Base-by-base conservation (phyloP, 2,888 invertebrate genomes). In the Pasiphila rectangulata region DNA sequence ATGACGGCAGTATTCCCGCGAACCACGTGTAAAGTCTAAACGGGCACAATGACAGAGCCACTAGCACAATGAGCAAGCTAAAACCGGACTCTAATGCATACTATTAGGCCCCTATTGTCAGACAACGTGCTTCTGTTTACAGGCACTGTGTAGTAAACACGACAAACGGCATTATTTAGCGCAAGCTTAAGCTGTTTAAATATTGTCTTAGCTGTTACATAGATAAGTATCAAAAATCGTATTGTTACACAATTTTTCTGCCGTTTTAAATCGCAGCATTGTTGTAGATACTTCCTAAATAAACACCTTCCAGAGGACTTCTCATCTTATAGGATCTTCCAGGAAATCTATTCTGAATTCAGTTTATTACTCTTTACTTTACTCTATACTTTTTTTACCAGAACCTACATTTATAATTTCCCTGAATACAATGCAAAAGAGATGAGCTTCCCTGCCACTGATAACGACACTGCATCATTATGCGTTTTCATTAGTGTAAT, bases 41-140 rank as follows among this genome's bases (percentile, higher is more conserved):
- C 44, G 25, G 35, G 27, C 43, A 39, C 48, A 43, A 38, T 38
- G 38, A 29, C 19, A 27, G 4, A 7, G 20, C 1, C 1, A 17
- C 7, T 4, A 3, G 7, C 17, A 27, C 38, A 27, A 48, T 48
- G 29, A 39, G 43, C 35, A 35, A 39, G 35, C 43, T 48, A 34
- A 42, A 43, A 39, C 43, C 38, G 40, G 16, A 35, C 23, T 19
- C 35, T 34, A 17, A 39, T 49, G 24, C 25, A 36, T 16, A 25
- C 21, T 15, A 36, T 44, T 39, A 17, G 27, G n/a, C 21, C n/a
- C n/a, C 4, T 7, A 30, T 24, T 37, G 17, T 17, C n/a, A 19
- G 34, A 35, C 48, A 39, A 35, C 24, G 39, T 43, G 24, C 37
- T 17, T 34, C 21, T 48, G 34, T 43, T 42, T 42, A 42, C 42